Conservation (phyloP, 2,797 vertebrate species). For the Sebastes taczanowskii region DNA sequence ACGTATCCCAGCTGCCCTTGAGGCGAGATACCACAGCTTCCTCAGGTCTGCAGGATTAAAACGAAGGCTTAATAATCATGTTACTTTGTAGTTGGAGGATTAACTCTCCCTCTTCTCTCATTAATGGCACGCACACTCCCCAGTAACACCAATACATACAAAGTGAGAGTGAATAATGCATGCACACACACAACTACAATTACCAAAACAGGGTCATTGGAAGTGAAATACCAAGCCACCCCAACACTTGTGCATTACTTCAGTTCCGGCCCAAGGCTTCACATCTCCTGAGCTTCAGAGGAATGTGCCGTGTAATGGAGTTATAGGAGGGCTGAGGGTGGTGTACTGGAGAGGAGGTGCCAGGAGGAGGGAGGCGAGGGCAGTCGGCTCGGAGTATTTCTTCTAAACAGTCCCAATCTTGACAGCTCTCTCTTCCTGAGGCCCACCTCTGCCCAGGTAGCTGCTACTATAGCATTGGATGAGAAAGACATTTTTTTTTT, state of each 20-base stretch:
- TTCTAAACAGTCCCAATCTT: slow-evolving; percentile 38
- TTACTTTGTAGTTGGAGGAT: slow-evolving; percentile 59
- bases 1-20: slow-evolving; percentile 36
- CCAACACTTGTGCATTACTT: slow-evolving; percentile 20
- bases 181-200: slow-evolving; percentile 11
- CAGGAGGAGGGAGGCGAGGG: neutral
- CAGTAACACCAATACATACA: slow-evolving; percentile 14
- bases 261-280: slow-evolving; percentile 22
- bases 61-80: slow-evolving; percentile 60
- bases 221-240: slow-evolving; percentile 19
- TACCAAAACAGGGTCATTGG: slow-evolving; percentile 24
- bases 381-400: slow-evolving; percentile 27
- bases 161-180: slow-evolving; percentile 20
- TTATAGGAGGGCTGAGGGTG: slow-evolving; percentile 39
- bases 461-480: slow-evolving; percentile 13
- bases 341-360: slow-evolving; percentile 19
- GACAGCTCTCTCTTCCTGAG: slow-evolving; percentile 50
- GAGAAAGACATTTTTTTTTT: slow-evolving; percentile 44
- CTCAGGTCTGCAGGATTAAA: slow-evolving; percentile 66
- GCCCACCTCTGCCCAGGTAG: slow-evolving; percentile 56
- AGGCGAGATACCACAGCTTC: slow-evolving; percentile 53
- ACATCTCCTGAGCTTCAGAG: slow-evolving; percentile 55
- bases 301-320: slow-evolving; percentile 57
- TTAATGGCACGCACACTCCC: slow-evolving; percentile 30
- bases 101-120: slow-evolving; percentile 46